Evolutionary conservation across 2,797 vertebrate species (phyloP), one percentile per base, ranked within the genome.

Genomic region (Myiotriccus ornatus): DNA sequence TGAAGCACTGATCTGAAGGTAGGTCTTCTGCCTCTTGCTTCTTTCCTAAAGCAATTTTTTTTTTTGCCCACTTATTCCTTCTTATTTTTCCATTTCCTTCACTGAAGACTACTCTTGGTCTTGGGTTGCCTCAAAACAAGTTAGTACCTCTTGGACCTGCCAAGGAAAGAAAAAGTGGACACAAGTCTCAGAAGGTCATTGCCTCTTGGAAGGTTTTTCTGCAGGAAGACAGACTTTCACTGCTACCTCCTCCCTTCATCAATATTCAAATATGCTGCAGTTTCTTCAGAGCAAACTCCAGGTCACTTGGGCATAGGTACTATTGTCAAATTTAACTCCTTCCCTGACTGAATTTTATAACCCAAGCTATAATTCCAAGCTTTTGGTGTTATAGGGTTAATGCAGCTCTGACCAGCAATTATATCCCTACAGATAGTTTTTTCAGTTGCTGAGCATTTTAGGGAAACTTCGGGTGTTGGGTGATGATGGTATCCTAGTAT

Each of bases 271-370:
- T 37, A 43, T 10, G 34, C 15, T 68, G 6, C 30, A 47, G 24
- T 80, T 81, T 55, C 73, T 91, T 52, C 53, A 73, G 22, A 78
- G 57, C 24, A 78, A 93, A 78, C 57, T 84, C 9, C 34, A 21
- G 12, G 30, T 64, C 75, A 81, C n/a, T 35, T 71, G 32, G 24
- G 21, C 24, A 49, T 5, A 63, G 10, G 19, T 47, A 35, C 13
- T 30, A 25, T 15, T 3, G 4, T 24, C 23, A 84, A 64, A 85
- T 19, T 34, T n/a, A 76, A 44, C 27, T 62, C 25, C 23, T 56
- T 84, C 46, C 19, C 20, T 37, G 32, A 4, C 24, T 47, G 24
- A 16, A 20, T 43, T 64, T 59, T 44, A 50, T 32, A n/a, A 63
- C 10, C 10, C 47, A 69, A 63, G 62, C 14, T 16, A 37, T 21